Base-by-base conservation (phyloP, 23 tunicate genomes). In the Diplosoma virens region DNA sequence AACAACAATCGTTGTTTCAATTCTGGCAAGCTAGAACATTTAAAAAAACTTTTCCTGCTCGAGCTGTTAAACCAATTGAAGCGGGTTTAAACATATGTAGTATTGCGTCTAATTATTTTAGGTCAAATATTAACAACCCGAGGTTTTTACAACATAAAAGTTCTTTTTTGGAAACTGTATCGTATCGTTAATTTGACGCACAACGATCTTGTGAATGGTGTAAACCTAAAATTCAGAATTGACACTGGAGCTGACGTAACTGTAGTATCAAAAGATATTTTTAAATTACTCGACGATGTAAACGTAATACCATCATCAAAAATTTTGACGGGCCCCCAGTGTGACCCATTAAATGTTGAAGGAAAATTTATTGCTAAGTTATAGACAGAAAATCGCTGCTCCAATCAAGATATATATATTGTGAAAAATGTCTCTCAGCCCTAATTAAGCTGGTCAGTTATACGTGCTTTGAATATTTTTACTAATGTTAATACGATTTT, bases 231-330 rank as follows among this genome's bases (percentile, higher is more conserved):
- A 58, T 58, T 76, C 30, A 56, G 53, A 56, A 33, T 76, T 47
- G 67, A 76, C 53, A 76, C 81, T 7, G 81, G 81, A 6, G 67
- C 81, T 3, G 81, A 76, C 32, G 81, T 76, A 4, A 76, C 81
- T 4, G 68, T 58, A 4, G 20, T 76, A n/a, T 17, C 59, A 1
- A 9, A 23, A 29, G 22, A 58, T 2, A 27, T 18, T n/a, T 76
- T 3, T 16, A 48, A 17, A 3, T 2, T 3, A 11, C 3, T 76
- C n/a, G 16, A 33, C 3, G 61, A 33, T 3, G 33, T 72, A 3
- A 22, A 47, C 16, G 18, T 72, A 18, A 7, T 24, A 14, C 68
- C 5, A 20, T 22, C 53, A 6, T 34, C 58, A 2, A 56, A 32
- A 23, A 11, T 31, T 5, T 29, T 58, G 31, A 26, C 1, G 14